A percentile compares a stretch with the other conserved stretches of the same genome.
These are phyloP conservation scores for Teleogryllus occipitalis DNA, from an alignment of 1,140 invertebrate genomes.

Conservation along the genomic window DNA sequence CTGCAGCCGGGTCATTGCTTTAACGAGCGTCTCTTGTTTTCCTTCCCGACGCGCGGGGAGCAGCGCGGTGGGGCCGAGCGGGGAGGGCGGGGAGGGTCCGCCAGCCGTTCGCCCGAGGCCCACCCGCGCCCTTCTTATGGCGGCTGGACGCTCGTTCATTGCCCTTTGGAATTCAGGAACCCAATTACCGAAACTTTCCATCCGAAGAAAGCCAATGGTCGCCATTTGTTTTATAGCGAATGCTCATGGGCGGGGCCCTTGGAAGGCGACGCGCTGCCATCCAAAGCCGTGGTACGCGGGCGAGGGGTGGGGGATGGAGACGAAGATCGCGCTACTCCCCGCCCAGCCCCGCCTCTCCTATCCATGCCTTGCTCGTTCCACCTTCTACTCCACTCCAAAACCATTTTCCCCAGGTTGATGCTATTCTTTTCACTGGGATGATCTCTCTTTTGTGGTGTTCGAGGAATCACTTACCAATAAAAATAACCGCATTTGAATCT, in stretches of 20 bases:
- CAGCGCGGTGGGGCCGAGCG: background rate
- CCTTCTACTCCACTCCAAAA: no score
- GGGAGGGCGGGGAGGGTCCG: background rate
- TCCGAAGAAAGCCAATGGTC: background rate
- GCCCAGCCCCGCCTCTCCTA: no score
- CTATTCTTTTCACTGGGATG: no score
- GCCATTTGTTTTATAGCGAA: conserved; percentile 13
- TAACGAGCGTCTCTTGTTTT: conserved; percentile 14
- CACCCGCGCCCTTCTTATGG: background rate
- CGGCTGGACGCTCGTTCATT: conserved; percentile 6
- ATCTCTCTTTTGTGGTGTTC: no score
- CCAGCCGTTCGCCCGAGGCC: background rate
- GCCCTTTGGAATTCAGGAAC: conserved; percentile 13
- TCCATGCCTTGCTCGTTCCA: no score
- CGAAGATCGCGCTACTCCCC: no score
- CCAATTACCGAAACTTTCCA: conserved; percentile 17
- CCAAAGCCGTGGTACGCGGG: no score
- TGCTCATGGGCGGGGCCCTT: background rate
- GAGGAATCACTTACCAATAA: no score
- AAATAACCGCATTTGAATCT: no score
- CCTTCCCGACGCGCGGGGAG: background rate
- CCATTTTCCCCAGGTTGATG: no score
- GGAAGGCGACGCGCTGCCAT: no score
- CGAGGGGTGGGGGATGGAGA: no score
- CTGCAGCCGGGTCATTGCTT: conserved; percentile 9